Base-by-base conservation (phyloP, 2,888 invertebrate species). In the Lasiommata megera region DNA sequence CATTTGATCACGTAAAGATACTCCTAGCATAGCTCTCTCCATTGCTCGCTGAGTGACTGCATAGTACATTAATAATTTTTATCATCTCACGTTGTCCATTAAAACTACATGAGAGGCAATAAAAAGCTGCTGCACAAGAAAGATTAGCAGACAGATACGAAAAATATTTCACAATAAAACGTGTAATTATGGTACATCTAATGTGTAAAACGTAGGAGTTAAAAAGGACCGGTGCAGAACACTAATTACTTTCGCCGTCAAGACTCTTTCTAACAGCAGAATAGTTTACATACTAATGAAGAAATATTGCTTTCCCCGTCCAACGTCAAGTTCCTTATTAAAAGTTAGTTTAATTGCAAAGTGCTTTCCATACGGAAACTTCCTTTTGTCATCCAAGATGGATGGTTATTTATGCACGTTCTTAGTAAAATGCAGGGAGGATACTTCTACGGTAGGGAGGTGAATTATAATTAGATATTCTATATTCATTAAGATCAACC, bases 321-420 rank as follows among this genome's bases (percentile, higher is more conserved):
- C 41, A 58, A 55, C 47, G 41, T 54, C 53, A 58, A 56, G 48
- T 58, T 59, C 56, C 59, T 58, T 47, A 61, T 63, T 64, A 65
- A 62, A 64, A 64, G 53, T 62, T 65, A 37, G 14, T 41, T 57
- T 60, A 54, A 57, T 37, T 28, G n/a, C 47, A 29, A 54, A 34
- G 16, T 52, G 16, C 11, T 41, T 37, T n/a, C 36, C 8, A 1
- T 12, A 6, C 0, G n/a, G n/a, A 18, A 23, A 34, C 41, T 54
- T 28, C 28, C 40, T 52, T 31, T 29, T 41, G 28, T 55, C 3
- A 29, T 14, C 41, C 12, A 18, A 9, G 17, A 9, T 11, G 17
- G 23, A 23, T 23, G 5, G 23, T 3, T 23, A 23, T 23, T 23
- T 23, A 36, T n/a, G 12, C 12, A 36, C 12, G 6, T 36, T 12